These are phyloP conservation scores for Vulpes ferrilata DNA, from an alignment of 2,113 vertebrate species.

Conservation along the genomic window DNA sequence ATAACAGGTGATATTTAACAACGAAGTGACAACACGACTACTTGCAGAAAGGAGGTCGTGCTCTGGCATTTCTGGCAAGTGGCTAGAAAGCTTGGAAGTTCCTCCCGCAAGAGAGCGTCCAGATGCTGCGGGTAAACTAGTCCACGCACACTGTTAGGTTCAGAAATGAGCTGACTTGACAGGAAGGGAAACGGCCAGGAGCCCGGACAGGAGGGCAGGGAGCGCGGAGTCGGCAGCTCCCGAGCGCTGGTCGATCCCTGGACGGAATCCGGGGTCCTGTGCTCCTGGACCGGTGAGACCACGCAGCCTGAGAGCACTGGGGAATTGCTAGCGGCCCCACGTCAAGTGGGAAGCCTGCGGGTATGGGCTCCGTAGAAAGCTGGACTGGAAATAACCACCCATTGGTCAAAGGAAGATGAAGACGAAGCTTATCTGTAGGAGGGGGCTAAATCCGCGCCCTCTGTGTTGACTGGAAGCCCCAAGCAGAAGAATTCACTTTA, in stretches of 20 bases:
- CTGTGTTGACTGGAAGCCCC: neutral
- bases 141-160: neutral
- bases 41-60: neutral
- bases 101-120: neutral
- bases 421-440: neutral
- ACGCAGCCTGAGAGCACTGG: neutral
- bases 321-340: neutral
- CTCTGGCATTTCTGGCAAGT: neutral
- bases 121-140: neutral
- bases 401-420: neutral
- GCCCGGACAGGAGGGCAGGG: neutral
- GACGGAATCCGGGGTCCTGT: neutral
- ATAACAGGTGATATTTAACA: neutral
- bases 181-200: neutral
- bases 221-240: neutral
- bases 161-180: neutral
- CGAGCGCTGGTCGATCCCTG: neutral
- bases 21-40: neutral
- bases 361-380: neutral
- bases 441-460: neutral
- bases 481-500: neutral
- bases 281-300: no score
- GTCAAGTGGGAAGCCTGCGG: neutral
- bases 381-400: neutral
- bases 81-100: neutral